A percentile compares a stretch with the other conserved stretches of the same genome.
Evolutionary conservation across 2,113 vertebrate genomes (phyloP).

Genomic region (Burhinus oedicnemus): DNA sequence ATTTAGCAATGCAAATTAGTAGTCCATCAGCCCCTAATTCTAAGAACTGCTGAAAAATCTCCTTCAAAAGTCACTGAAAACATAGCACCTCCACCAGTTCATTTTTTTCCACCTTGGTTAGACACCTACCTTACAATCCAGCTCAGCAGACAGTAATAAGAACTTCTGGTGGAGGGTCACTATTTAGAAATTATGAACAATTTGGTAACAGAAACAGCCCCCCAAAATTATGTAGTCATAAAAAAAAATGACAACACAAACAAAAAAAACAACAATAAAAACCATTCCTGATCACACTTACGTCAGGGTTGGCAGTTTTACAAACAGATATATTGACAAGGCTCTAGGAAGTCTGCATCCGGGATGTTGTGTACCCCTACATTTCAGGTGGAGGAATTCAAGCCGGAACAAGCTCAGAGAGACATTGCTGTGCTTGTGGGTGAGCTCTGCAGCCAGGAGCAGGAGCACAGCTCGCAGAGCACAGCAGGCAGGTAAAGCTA

Average conservation of each 20-base stretch:
- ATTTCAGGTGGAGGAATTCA: background rate
- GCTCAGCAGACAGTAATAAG: background rate
- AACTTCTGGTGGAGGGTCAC: background rate
- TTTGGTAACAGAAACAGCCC: background rate
- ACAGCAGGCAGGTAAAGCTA: background rate
- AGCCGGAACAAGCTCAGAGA: background rate
- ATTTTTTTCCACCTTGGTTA: background rate
- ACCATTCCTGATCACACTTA: background rate
- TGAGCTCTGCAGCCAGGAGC: background rate
- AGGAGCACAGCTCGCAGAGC: background rate
- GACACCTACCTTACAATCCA: background rate
- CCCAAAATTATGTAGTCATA: background rate
- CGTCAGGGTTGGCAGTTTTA: background rate
- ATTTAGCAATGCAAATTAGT: background rate
- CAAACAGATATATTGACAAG: background rate
- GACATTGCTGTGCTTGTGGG: background rate
- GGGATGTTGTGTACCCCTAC: background rate
- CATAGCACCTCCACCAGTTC: background rate
- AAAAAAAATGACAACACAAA: background rate
- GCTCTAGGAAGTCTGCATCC: background rate
- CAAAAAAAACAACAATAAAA: background rate
- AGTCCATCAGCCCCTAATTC: background rate
- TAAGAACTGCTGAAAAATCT: background rate
- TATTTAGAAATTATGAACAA: background rate
- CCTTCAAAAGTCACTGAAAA: background rate